Base-by-base conservation (phyloP, 2,113 vertebrate genomes). In the Porphyrio hochstetteri region DNA sequence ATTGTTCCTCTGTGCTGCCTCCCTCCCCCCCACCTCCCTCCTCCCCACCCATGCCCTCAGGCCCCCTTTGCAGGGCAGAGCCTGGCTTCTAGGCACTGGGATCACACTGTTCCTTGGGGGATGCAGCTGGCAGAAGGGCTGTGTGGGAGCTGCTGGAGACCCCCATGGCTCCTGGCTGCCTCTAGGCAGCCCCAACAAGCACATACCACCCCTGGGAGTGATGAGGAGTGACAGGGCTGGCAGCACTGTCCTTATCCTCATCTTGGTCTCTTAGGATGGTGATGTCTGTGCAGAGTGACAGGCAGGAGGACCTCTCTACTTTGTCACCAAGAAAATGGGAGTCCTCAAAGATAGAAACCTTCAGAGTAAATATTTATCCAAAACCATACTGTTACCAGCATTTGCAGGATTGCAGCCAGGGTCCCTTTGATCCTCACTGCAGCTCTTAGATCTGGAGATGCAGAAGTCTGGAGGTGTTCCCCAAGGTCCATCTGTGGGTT, bases 1-100 rank as follows among this genome's bases (percentile, higher is more conserved):
- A 95, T 96, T 97, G 95, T 96, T 96, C 82, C 84, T 88, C 94
- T 85, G 57, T 56, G 81, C 88, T 93, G 88, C 91, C 93, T 93
- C 61, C 56, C 92, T 78, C 82, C 7, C 4, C 88, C 75, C 50
- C 75, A 40, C 13, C 40, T 40, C 40, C 40, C 40, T 40, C 81
- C 82, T 44, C 84, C 69, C 90, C 74, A 85, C 50, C 93, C 86
- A 20, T 79, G 93, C 92, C 96, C 96, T 94, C 92, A 94, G 60
- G 88, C 82, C 86, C 93, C 93, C 93, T 95, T 82, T 94, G 88
- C 88, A 53, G 53, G 71, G 88, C 79, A 85, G 82, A 40, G 82
- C 61, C 64, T 48, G 35, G 72, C 27, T 67, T 13, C 38, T 53
- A 90, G 84, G 36, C 55, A 78, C 70, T 79, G 75, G 0, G 0